Conservation (phyloP, 2,797 vertebrate genomes). For the Pyrocephalus nanus region DNA sequence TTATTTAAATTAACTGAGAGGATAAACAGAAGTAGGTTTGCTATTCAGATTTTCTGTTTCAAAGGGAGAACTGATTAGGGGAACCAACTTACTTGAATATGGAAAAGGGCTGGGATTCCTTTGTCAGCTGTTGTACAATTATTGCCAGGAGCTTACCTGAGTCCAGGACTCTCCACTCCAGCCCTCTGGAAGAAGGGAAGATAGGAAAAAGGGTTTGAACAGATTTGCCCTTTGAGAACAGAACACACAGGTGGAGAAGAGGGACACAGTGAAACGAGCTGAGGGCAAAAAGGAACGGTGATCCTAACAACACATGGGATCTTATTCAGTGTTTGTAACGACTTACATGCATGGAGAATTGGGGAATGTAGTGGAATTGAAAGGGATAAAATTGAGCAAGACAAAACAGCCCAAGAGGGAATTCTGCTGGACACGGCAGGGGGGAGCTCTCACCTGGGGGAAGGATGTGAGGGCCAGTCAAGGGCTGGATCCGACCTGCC, state of each 20-base stretch:
- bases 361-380: not conserved
- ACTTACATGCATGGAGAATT: not conserved
- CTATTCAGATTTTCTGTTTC: slow-evolving; percentile 27
- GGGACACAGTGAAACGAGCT: not conserved
- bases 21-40: slow-evolving; percentile 25
- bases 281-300: not conserved
- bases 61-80: not conserved
- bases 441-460: not conserved
- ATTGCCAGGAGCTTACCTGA: not conserved
- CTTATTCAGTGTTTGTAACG: not conserved
- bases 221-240: not conserved
- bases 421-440: not conserved
- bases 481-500: not conserved
- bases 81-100: not conserved
- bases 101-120: not conserved
- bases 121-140: not conserved
- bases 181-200: not conserved
- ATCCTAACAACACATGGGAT: not conserved
- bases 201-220: not conserved
- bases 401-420: not conserved
- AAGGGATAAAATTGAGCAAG: not conserved
- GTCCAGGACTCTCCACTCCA: not conserved
- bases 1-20: slow-evolving; percentile 25
- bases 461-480: not conserved
- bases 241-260: not conserved